phyloP scores from a whole-genome alignment of 1,140 invertebrate genomes.

The Brachionus asplanchnoidis region DNA sequence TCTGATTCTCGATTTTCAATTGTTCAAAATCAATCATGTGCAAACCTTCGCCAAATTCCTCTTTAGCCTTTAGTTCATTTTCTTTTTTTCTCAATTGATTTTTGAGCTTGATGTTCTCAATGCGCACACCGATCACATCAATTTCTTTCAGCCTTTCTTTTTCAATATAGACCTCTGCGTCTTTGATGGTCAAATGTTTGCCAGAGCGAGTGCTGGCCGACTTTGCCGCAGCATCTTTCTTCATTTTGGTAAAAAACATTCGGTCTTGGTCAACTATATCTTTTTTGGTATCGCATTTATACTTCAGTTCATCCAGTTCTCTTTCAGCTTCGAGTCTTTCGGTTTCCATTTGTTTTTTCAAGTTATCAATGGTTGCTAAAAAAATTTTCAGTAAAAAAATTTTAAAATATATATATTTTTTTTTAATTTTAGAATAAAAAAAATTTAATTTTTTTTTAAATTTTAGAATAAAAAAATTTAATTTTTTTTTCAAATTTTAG shows the following conservation, averaged over 20 bases:
- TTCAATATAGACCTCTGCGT: neutral
- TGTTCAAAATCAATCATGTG: slow-evolving; percentile 59
- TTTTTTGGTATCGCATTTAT: slow-evolving; percentile 52
- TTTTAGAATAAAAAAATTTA: no score
- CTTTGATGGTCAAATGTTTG: neutral
- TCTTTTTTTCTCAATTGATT: slow-evolving; percentile 57
- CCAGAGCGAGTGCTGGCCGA: neutral
- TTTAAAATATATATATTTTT: neutral
- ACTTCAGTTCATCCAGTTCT: slow-evolving; percentile 44
- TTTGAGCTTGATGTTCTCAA: slow-evolving; percentile 57
- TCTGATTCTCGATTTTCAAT: slow-evolving; percentile 59
- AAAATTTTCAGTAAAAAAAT: neutral
- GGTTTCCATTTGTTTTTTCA: neutral
- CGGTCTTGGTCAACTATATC: slow-evolving; percentile 45
- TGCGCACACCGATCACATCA: slow-evolving; percentile 52
- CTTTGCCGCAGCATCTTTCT: neutral
- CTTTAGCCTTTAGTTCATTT: slow-evolving; percentile 55
- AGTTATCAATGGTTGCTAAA: slow-evolving; percentile 22
- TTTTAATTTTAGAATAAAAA: neutral
- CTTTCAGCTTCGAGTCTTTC: slow-evolving; percentile 6
- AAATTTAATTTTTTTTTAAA: no score
- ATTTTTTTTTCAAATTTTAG: neutral
- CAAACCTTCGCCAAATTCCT: slow-evolving; percentile 56
- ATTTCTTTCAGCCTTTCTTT: slow-evolving; percentile 47
- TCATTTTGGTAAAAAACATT: neutral